Evolutionary conservation across 2,888 invertebrate genomes (phyloP), one percentile per base, ranked within the genome.

Genomic region (Prostheceraeus crozeri): DNA sequence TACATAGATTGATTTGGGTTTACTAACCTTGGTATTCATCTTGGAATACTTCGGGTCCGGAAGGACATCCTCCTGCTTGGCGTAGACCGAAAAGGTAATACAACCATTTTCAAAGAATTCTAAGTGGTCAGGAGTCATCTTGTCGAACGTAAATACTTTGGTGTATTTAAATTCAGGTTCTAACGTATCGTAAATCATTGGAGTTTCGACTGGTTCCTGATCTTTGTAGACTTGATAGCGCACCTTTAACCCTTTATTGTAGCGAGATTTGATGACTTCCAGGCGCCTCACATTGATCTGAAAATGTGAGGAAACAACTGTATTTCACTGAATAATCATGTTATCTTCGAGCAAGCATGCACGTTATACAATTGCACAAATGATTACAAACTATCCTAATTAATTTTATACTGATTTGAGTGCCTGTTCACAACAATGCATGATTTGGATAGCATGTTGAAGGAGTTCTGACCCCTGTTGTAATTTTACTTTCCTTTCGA

Each of bases 21-120:
- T n/a, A n/a, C n/a, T n/a, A n/a, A n/a, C n/a, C n/a, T n/a, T n/a
- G n/a, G n/a, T n/a, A n/a, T n/a, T n/a, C n/a, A n/a, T n/a, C n/a
- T n/a, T n/a, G n/a, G n/a, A n/a, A n/a, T n/a, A n/a, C n/a, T n/a
- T n/a, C n/a, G n/a, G n/a, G n/a, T n/a, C n/a, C n/a, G n/a, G n/a
- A n/a, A n/a, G n/a, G n/a, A n/a, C n/a, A n/a, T 76, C 76, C 51
- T 74, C 74, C 61, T 76, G 76, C n/a, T 67, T 66, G 1, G 71
- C 75, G 62, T 72, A 74, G 2, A 76, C 66, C 52, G 68, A 62
- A 64, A 76, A 74, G 10, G 74, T 75, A 48, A 76, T 71, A 65
- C 70, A 71, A 19, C 73, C 71, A 19, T 63, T 63, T 51, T 73
- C 72, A 63, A 76, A 76, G 65, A 71, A 76, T 16, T 71, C 70